Evolutionary conservation across 2,113 vertebrate genomes (phyloP).

Genomic region (Sitta europaea): DNA sequence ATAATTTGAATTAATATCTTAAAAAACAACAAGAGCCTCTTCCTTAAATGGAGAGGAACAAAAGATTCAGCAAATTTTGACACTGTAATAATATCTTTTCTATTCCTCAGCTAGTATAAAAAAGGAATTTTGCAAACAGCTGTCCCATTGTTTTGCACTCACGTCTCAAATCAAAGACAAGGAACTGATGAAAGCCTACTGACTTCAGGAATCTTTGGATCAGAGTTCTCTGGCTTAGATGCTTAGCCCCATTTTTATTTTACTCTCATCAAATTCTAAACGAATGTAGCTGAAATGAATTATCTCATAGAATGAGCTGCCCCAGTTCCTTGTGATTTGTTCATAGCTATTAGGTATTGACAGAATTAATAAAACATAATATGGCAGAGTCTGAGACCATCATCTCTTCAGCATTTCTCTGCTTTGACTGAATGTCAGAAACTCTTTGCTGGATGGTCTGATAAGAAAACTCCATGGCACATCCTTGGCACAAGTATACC

Average conservation of each 20-base stretch:
- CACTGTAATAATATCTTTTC: background rate
- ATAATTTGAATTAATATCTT: background rate
- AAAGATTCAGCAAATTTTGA: background rate
- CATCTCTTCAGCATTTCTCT: background rate
- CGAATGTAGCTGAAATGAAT: background rate
- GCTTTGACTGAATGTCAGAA: background rate
- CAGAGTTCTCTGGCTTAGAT: background rate
- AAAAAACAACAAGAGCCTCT: background rate
- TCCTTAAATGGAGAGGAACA: background rate
- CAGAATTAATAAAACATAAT: background rate
- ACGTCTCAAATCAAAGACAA: background rate
- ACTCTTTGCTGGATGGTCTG: background rate
- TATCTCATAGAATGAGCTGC: background rate
- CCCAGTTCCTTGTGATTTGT: background rate
- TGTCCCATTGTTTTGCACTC: background rate
- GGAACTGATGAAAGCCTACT: background rate
- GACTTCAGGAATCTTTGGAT: background rate
- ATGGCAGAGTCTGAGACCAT: background rate
- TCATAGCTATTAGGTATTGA: background rate
- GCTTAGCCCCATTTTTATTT: background rate
- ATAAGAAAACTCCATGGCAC: background rate
- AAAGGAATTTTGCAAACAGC: background rate
- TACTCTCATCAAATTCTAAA: background rate
- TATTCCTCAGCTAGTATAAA: background rate
- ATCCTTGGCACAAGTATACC: background rate